Base-by-base conservation (phyloP, 2,888 invertebrate species). In the Acleris sparsana region DNA sequence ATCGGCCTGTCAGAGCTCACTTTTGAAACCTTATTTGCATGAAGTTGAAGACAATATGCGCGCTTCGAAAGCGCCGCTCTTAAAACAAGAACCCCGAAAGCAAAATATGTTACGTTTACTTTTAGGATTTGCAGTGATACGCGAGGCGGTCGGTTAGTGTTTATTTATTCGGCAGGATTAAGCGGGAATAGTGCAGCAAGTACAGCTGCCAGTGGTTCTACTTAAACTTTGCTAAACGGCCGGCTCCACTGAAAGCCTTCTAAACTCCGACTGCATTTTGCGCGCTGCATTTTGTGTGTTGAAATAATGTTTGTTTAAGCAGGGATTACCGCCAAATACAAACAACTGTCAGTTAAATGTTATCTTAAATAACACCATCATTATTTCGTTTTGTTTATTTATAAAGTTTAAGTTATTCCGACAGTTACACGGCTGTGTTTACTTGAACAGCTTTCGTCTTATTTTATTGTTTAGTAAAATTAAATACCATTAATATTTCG, bases 191-290 rank as follows among this genome's bases (percentile, higher is more conserved):
- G 79, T 79, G 71, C 78, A 73, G 77, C 76, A 76, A 73, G 75
- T 75, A 78, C 76, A 74, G 80, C 77, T 72, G 53, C 70, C 70
- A 78, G 78, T 77, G 78, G 76, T 74, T 80, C 81, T 85, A 84
- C 88, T 90, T 88, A 88, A 88, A 89, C 82, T 90, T 89, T 80
- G 77, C 86, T 87, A 85, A 88, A 88, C 82, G 85, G 82, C 80
- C 83, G 82, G 85, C 79, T 79, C 78, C 78, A 78, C 77, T 84
- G 82, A 85, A 87, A 87, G 84, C 87, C 84, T 84, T 81, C 82
- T 80, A 82, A 88, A 86, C 82, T 86, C 80, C 72, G 76, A 69
- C 83, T 79, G 80, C 79, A 79, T 82, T 85, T 82, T 77, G 74
- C 70, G 77, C 75, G 79, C 76, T 72, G 75, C 75, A 80, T 84